Evolutionary conservation across 1,140 invertebrate genomes (phyloP), one percentile per base, ranked within the genome.

Genomic region (Magallana angulata): DNA sequence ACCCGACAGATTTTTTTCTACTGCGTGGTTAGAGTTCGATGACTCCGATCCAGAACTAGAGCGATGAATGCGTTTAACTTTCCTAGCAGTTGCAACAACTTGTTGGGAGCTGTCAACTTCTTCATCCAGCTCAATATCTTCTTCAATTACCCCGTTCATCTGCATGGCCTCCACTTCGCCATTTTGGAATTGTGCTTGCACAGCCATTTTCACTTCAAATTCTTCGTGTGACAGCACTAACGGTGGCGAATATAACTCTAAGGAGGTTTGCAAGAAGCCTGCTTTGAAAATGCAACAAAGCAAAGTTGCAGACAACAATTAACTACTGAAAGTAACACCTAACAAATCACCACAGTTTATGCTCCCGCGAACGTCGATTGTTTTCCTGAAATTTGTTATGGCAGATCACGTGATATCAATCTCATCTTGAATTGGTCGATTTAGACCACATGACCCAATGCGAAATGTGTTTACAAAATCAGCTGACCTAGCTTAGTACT

Each of bases 121-220:
- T 59, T 85, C 58, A 16, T 86, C 82, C 56, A 76, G 57, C 9
- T 87, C 86, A 12, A 84, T 81, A 12, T 76, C 80, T 57, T 57
- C 87, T 71, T 57, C 71, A 86, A 82, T 86, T 14, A 57, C 84
- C 82, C 85, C 85, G 12, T 71, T 88, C 85, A 58, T 86, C 80
- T 84, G 80, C 58, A 60, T 48, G 59, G 85, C 16, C 18, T 56
- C 87, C 56, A 85, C 57, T 57, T 88, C 87, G 87, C 87, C 87
- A 88, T 88, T 88, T 88, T 88, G 87, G 85, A 88, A 84, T 57
- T 82, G 57, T 83, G 85, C 84, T 82, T 85, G 76, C 80, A 82
- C 85, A 86, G 64, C 59, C 82, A 87, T 84, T 84, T 83, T 59
- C 18, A 87, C 86, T 84, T 81, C 82, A 24, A 76, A 76, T 12